Base-by-base conservation (phyloP, 2,888 invertebrate genomes). In the Sarcophaga rosellei region DNA sequence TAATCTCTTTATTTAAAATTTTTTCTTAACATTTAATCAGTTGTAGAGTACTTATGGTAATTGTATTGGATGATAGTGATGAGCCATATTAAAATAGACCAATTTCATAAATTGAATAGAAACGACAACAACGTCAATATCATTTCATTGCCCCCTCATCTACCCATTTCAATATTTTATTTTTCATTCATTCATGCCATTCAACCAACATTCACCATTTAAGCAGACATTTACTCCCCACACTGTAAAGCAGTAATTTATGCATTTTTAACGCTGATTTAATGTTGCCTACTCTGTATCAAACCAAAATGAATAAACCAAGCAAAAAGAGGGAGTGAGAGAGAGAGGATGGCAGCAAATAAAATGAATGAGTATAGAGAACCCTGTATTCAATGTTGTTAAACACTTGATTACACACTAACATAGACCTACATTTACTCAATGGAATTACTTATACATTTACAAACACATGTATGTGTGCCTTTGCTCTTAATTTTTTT, bases 81-180 rank as follows among this genome's bases (percentile, higher is more conserved):
- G 47, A 23, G 35, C 21, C 2, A 10, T 20, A 5, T 3, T 35
- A 62, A 68, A 45, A 69, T 75, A 75, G 23, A 25, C 75, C 70
- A 75, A 75, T 80, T 69, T 20, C 69, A 80, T 80, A 80, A 84
- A 80, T 63, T 72, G 44, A 66, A 81, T 81, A 68, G 15, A 61
- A 68, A 61, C 59, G 8, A 35, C 35, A 35, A 35, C 35, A 35
- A 35, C 35, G 35, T 35, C 35, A 35, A 10, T 8, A 35, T 35
- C 10, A 35, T 10, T 2, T 35, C 35, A 10, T 10, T 35, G 35
- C 35, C 8, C 35, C 35, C 35, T 35, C 6, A 35, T 35, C 35
- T 35, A 0, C 35, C 35, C 1, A 35, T 35, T 35, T 35, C 35
- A 35, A 35, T 35, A 35, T 35, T 35, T 35, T 35, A 35, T 35